Percentiles rank a stretch among this genome's conserved stretches.
These are phyloP conservation scores for Acomys russatus DNA, from an alignment of 2,797 vertebrate genomes.

Conservation along the genomic window DNA sequence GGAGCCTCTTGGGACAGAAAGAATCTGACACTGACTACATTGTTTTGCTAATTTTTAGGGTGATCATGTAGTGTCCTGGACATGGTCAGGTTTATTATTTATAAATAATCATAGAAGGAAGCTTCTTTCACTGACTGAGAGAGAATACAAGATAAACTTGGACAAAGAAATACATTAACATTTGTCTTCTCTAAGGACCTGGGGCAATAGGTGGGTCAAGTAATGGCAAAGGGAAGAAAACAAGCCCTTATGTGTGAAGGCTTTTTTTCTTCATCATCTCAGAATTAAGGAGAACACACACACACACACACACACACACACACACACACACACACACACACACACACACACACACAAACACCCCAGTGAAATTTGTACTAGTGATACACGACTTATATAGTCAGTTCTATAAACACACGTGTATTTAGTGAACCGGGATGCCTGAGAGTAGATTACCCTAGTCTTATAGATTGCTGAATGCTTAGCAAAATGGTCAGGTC, in stretches of 20 bases:
- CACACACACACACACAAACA: no score
- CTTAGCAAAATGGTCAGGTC: slow-evolving; percentile 30
- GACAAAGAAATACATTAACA: slow-evolving; percentile 37
- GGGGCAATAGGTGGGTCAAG: background rate
- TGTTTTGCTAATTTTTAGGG: background rate
- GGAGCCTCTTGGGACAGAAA: background rate
- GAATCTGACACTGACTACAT: slow-evolving; percentile 21
- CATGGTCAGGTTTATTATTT: background rate
- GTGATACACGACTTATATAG: background rate
- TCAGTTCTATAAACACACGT: background rate
- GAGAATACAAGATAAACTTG: slow-evolving; percentile 26
- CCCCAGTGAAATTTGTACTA: slow-evolving; percentile 23
- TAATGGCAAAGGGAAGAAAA: slow-evolving; percentile 29
- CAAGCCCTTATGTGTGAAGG: background rate
- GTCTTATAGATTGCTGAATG: slow-evolving; percentile 23
- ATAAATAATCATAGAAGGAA: slow-evolving; percentile 38
- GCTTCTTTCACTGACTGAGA: background rate
- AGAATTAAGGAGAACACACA: background rate
- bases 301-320: background rate
- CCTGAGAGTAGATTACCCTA: slow-evolving; percentile 7
- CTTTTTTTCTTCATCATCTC: slow-evolving; percentile 53
- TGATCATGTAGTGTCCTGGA: background rate
- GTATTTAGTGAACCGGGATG: slow-evolving; percentile 33
- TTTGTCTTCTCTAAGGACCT: slow-evolving; percentile 29
- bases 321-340: no score